A percentile compares a stretch with the other conserved stretches of the same genome.
phyloP scores from a whole-genome alignment of 2,888 invertebrate species.

The Pomacea canaliculata region DNA sequence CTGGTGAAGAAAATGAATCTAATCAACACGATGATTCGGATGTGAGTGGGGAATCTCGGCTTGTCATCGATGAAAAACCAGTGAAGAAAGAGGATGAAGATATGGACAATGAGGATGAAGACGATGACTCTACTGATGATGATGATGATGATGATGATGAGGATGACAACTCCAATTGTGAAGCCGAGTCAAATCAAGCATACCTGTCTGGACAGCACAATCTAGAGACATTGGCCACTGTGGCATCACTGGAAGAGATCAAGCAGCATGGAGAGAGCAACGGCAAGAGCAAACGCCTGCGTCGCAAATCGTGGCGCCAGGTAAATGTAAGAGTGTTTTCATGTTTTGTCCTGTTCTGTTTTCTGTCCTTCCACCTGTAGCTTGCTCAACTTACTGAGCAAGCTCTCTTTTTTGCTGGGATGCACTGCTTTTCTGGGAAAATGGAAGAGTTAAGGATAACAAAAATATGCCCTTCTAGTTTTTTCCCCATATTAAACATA shows the following conservation, averaged over 20 bases:
- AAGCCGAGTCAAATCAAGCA: slow-evolving; percentile 18
- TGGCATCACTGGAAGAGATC: slow-evolving; percentile 40
- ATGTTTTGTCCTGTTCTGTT: neutral
- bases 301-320: slow-evolving; percentile 69
- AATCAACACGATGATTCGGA: slow-evolving; percentile 13
- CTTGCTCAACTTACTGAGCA: no score
- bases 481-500: no score
- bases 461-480: no score
- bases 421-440: no score
- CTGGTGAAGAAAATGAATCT: slow-evolving; percentile 3
- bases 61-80: slow-evolving; percentile 18
- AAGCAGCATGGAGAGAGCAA: slow-evolving; percentile 26
- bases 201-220: slow-evolving; percentile 39
- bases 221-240: slow-evolving; percentile 54
- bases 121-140: slow-evolving; percentile 3
- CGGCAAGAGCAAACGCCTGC: slow-evolving; percentile 49
- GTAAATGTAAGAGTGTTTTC: slow-evolving; percentile 33
- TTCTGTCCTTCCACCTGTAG: no score
- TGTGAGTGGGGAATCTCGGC: slow-evolving; percentile 13
- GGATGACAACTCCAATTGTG: slow-evolving; percentile 15
- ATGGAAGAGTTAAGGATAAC: no score
- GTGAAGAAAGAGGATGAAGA: slow-evolving; percentile 20
- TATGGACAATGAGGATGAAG: slow-evolving; percentile 18
- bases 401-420: no score
- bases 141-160: slow-evolving; percentile 10